These are phyloP conservation scores for Florisuga fusca DNA, from an alignment of 2,797 vertebrate species.

Conservation along the genomic window DNA sequence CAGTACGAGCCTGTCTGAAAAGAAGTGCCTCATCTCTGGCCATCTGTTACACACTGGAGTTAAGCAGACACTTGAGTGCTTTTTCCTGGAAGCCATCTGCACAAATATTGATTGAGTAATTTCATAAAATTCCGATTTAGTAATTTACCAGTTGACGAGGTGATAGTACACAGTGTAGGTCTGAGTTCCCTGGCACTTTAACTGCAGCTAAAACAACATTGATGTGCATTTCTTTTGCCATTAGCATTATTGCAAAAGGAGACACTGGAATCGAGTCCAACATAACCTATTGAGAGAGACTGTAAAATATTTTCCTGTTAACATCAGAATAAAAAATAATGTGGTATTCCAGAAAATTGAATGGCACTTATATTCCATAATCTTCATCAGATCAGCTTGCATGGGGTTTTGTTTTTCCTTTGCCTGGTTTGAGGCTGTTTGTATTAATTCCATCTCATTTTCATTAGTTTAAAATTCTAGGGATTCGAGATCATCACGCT, in stretches of 20 bases:
- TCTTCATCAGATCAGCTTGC: constrained; percentile 42
- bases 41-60: constrained; percentile 53
- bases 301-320: constrained; percentile 67
- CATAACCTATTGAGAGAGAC: constrained; percentile 67
- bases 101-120: constrained; percentile 65
- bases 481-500: neutral
- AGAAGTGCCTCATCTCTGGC: constrained; percentile 33
- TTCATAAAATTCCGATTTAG: constrained; percentile 67
- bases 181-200: constrained; percentile 62
- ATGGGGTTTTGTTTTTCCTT: neutral
- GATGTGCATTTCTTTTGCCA: constrained; percentile 73
- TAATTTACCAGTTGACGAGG: constrained; percentile 56
- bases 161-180: constrained; percentile 54
- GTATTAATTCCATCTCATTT: constrained; percentile 49
- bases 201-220: constrained; percentile 74
- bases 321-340: constrained; percentile 65
- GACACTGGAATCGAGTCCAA: constrained; percentile 66
- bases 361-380: constrained; percentile 51
- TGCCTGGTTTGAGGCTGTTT: constrained; percentile 37
- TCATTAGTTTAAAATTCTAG: constrained; percentile 57
- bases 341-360: constrained; percentile 65
- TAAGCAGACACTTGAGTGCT: constrained; percentile 53
- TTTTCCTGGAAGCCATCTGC: constrained; percentile 76
- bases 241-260: constrained; percentile 74
- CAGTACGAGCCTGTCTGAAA: constrained; percentile 28